Percentiles rank a stretch among this genome's conserved stretches.
These are phyloP conservation scores for Drosophila limbata DNA, from an alignment of 2,888 invertebrate genomes.

Conservation along the genomic window DNA sequence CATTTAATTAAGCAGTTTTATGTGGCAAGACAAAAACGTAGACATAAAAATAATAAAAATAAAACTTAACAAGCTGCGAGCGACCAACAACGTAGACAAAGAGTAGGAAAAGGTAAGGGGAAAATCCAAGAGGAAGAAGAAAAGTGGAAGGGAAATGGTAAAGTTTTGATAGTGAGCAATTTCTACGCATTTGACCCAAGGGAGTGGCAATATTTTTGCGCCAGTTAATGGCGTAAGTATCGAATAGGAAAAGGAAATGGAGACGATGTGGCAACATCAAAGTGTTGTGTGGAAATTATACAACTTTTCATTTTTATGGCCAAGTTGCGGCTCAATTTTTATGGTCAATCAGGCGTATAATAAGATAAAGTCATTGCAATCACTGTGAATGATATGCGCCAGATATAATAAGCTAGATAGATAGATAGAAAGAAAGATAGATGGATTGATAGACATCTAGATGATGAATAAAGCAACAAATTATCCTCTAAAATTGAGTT, in stretches of 20 bases:
- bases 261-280: slow-evolving; percentile 51
- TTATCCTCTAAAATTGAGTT: slow-evolving; percentile 38
- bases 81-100: background rate
- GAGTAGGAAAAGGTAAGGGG: background rate
- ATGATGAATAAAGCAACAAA: slow-evolving; percentile 33
- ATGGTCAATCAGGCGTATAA: slow-evolving; percentile 73
- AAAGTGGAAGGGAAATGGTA: background rate
- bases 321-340: slow-evolving; percentile 61
- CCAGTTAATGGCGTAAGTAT: slow-evolving; percentile 52
- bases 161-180: slow-evolving; percentile 69
- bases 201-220: slow-evolving; percentile 64
- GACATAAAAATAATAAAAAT: slow-evolving; percentile 48
- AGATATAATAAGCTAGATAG: slow-evolving; percentile 6
- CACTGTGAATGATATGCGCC: slow-evolving; percentile 37
- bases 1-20: slow-evolving; percentile 78
- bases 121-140: background rate
- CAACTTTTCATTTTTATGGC: slow-evolving; percentile 71
- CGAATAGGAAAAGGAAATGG: slow-evolving; percentile 18
- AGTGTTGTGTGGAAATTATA: slow-evolving; percentile 63
- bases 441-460: slow-evolving; percentile 16
- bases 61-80: slow-evolving; percentile 53
- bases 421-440: background rate
- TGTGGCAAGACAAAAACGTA: slow-evolving; percentile 51
- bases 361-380: slow-evolving; percentile 70
- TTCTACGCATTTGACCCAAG: slow-evolving; percentile 67